Evolutionary conservation across 2,888 invertebrate species (phyloP), one percentile per base, ranked within the genome.

Genomic region (Lottia gigantea): DNA sequence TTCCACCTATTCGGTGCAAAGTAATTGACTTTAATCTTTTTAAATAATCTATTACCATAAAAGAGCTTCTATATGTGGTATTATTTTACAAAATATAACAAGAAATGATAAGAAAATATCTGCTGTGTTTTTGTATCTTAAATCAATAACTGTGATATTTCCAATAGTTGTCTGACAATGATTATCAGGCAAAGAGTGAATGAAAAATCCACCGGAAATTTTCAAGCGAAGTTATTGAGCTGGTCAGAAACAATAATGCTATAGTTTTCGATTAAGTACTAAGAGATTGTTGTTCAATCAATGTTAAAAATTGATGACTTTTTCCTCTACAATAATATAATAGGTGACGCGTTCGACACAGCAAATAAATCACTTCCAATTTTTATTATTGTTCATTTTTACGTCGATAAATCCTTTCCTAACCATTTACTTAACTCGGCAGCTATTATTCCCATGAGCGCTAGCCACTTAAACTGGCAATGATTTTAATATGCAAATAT

Each of bases 241-340:
- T 23, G 55, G 55, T 55, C 55, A 55, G 40, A 55, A 55, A 55
- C 23, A 55, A 55, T 55, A 55, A 23, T 23, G 55, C 55, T 14
- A 55, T 23, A 46, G 46, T 45, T 40, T 68, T 68, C 67, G 67
- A 68, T 68, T 62, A 68, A 68, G 62, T 62, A 46, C 67, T 47
- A 62, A 62, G 61, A 62, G 62, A 68, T 46, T 61, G 62, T 46
- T 62, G 67, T 25, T 23, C 46, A 55, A 68, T 68, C 67, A 68
- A 68, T 68, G 67, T 46, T 25, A 25, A 26, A 62, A 68, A 68
- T 68, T 68, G 67, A 68, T 68, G 62, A 62, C 62, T 62, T 68
- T 68, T 68, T 68, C 31, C 67, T 46, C 67, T 62, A 25, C 62
- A 62, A 68, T 68, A 68, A 68, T 68, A 68, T 19, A 49, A 62